Base-by-base conservation (phyloP, 2,888 invertebrate species). In the Carterocephalus palaemon region DNA sequence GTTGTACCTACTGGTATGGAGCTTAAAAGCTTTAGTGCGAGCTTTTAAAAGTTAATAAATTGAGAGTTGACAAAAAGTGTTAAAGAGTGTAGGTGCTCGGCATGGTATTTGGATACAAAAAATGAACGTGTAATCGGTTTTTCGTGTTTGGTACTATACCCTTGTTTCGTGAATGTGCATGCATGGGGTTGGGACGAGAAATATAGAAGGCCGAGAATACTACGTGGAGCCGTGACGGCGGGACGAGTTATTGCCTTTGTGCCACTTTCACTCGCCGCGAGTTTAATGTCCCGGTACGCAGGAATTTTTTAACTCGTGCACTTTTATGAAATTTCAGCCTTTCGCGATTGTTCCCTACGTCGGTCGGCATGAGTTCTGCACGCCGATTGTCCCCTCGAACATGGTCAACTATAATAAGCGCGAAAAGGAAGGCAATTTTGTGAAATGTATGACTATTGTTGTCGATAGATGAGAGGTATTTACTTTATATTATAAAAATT, bases 161-260 rank as follows among this genome's bases (percentile, higher is more conserved):
- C 61, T 56, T 71, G 72, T 72, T 74, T 65, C 60, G 67, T 60
- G 62, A 51, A 43, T 57, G 57, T 57, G 60, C 60, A 62, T 57
- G 59, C 53, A 37, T 16, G 51, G 17, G 48, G 32, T 31, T 10
- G 31, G 16, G 17, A 7, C 16, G 37, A 47, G 51, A 49, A 33
- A 45, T 28, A 43, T 47, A 33, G 46, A 56, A 70, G 68, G 71
- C 68, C 71, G 60, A 52, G 60, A 54, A 59, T 64, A 55, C 66
- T 67, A 67, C 62, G 70, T 65, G 65, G 69, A 60, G 59, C 66
- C 65, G 76, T 77, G 76, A 74, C 62, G 62, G 53, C 66, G 70
- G 70, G 74, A 82, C 82, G 80, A 84, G 71, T 84, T 84, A 84
- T 82, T 69, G 79, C 75, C 71, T 75, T 77, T 76, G 73, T 74